These are phyloP conservation scores for Callinectes sapidus DNA, from an alignment of 2,888 invertebrate species.

Conservation along the genomic window DNA sequence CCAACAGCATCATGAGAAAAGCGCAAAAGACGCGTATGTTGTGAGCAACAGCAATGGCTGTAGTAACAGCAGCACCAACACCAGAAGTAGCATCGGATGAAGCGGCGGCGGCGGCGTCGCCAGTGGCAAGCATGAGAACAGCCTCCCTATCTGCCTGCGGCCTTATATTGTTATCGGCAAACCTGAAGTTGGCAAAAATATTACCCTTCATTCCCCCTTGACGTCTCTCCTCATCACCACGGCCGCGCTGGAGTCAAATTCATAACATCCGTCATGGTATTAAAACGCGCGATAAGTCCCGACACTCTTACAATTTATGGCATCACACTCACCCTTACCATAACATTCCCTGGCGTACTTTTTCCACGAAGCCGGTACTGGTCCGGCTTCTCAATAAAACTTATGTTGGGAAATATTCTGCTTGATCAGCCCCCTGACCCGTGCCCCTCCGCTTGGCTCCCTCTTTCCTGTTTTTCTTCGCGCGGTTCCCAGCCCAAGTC, in stretches of 20 bases:
- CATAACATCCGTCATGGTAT: constrained; percentile 43
- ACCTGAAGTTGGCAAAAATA: constrained; percentile 29
- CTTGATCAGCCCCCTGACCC: constrained; percentile 61
- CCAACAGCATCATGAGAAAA: not conserved
- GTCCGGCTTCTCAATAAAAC: constrained; percentile 56
- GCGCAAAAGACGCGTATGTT: too few species aligned
- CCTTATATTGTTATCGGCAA: constrained; percentile 18
- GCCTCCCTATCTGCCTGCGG: not conserved
- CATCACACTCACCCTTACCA: constrained; percentile 32
- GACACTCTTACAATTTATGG: constrained; percentile 45
- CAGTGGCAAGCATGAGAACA: not conserved
- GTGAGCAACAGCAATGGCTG: not conserved
- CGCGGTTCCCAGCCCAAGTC: constrained; percentile 47
- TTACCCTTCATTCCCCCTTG: constrained; percentile 15
- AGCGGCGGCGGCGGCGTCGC: not conserved
- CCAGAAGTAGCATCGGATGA: not conserved
- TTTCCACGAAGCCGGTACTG: constrained; percentile 32
- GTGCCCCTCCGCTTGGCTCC: constrained; percentile 52
- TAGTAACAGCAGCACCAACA: not conserved
- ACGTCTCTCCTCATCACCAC: constrained; percentile 22
- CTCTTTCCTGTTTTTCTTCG: constrained; percentile 42
- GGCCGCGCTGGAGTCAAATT: constrained; percentile 7
- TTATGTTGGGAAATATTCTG: constrained; percentile 61
- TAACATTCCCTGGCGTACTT: constrained; percentile 42
- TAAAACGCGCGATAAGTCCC: constrained; percentile 40